Evolutionary conservation across 2,797 vertebrate species (phyloP), one percentile per base, ranked within the genome.

Genomic region (Schizothorax lantsangensis): DNA sequence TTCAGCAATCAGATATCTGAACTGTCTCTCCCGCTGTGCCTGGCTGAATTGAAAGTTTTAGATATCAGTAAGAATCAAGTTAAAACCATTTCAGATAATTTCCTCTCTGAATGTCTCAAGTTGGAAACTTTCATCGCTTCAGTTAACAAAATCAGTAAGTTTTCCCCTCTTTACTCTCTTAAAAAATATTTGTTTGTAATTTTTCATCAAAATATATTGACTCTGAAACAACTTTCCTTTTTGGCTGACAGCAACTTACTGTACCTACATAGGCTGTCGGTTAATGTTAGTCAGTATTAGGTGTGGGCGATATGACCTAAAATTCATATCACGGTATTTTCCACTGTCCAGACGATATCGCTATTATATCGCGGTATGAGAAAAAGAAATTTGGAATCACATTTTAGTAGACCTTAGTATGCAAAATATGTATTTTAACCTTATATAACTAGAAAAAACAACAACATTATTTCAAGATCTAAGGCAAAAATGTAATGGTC

Each of bases 41-140:
- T 99, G 79, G 94, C 95, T 52, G 96, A 98, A 89, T 87, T 99
- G 90, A 97, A 95, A 91, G 92, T 95, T 91, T 94, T 99, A 57
- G 98, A 99, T 30, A 92, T 99, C 88, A 97, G 96, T 92, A 98
- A 96, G 92, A 99, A 99, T 92, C 85, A 21, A n/a, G 92, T 99
- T 92, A 93, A 94, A 52, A 92, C 85, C 0, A 90, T 99, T 71
- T 94, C 93, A 80, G 89, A 95, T 3, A 93, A 96, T 84, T 95
- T 97, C 85, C 93, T 99, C 81, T 91, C 91, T 21, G 91, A 94
- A 79, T 99, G 97, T 90, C 91, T 92, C 59, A 98, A 97, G 91
- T 91, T 99, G 90, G 98, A 99, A 88, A 95, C 92, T 14, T 94
- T 99, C 83, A 97, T 91, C 1, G 96, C 95, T 82, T 97, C 95